Evolutionary conservation across 1,140 invertebrate species (phyloP).

Genomic region (Stenopsyche tienmushanensis): DNA sequence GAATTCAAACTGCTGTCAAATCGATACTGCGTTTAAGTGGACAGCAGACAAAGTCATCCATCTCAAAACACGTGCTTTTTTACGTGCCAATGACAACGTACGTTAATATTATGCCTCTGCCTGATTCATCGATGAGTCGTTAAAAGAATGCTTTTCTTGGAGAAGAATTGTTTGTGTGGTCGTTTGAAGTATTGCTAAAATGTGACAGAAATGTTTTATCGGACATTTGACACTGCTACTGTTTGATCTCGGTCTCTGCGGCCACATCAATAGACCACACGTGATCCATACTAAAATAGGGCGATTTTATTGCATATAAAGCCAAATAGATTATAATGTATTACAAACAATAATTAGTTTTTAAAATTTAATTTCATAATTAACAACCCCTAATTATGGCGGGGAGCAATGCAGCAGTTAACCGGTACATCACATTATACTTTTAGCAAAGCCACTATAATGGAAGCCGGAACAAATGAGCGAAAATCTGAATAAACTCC

Average conservation of each 20-base stretch:
- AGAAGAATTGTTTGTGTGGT: no score
- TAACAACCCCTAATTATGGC: neutral
- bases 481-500: neutral
- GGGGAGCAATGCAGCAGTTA: neutral
- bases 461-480: neutral
- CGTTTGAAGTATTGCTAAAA: no score
- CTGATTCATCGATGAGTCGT: no score
- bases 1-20: slow-evolving; percentile 15
- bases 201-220: no score
- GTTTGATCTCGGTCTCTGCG: no score
- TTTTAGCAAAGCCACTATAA: neutral
- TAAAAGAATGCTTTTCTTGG: no score
- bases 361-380: neutral
- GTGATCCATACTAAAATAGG: no score
- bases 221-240: no score
- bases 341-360: neutral
- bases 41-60: neutral
- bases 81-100: neutral
- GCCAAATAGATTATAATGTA: no score
- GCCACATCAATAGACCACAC: no score
- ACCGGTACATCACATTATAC: neutral
- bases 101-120: neutral
- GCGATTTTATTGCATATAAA: no score
- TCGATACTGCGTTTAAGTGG: neutral
- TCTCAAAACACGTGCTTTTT: slow-evolving; percentile 13